Conservation (phyloP, 2,797 vertebrate species). For the Catamblyrhynchus diadema region DNA sequence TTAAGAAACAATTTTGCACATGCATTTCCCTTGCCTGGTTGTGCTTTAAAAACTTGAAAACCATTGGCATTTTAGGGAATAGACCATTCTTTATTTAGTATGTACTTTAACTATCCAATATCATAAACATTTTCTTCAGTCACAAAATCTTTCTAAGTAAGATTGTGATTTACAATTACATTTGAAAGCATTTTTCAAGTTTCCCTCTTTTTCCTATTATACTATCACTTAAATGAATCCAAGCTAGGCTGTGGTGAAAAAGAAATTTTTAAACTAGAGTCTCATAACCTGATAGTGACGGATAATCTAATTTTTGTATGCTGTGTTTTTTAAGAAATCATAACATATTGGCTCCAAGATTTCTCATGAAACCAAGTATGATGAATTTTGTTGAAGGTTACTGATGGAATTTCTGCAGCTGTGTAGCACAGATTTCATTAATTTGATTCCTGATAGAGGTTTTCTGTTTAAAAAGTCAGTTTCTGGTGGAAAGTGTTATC, state of each 20-base stretch:
- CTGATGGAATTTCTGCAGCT: background rate
- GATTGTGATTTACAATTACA: background rate
- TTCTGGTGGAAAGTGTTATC: background rate
- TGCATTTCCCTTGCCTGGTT: background rate
- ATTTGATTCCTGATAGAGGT: background rate
- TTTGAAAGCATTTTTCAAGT: background rate
- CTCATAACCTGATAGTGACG: background rate
- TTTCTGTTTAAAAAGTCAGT: background rate
- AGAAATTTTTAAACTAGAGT: background rate
- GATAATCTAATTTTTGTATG: background rate
- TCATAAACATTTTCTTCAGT: background rate
- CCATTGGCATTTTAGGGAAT: background rate
- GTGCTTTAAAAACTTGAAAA: background rate
- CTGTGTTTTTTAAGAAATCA: background rate
- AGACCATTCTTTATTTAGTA: background rate
- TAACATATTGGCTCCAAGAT: background rate
- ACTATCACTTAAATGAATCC: background rate
- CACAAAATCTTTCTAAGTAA: background rate
- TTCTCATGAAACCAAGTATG: rapidly evolving
- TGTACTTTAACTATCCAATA: background rate
- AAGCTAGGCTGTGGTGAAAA: background rate
- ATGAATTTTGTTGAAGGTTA: background rate
- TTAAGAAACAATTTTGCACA: background rate
- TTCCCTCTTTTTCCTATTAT: background rate
- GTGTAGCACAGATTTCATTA: background rate